Base-by-base conservation (phyloP, 2,113 vertebrate species). In the Drymodes brunneopygia region DNA sequence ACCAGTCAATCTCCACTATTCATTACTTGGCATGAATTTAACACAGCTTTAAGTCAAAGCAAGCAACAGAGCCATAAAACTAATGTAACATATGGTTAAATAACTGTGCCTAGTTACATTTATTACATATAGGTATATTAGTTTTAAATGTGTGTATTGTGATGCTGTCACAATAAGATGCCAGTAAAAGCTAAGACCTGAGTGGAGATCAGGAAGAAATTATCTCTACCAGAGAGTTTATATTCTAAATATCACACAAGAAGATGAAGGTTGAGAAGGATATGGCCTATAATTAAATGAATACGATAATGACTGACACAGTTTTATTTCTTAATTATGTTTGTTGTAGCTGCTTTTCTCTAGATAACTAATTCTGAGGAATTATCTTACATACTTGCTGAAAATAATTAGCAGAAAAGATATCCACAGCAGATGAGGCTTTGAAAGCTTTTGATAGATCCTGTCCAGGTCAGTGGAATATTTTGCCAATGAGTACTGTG, bases 371-470 rank as follows among this genome's bases (percentile, higher is more conserved):
- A 31, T 92, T 51, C 70, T 65, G 15, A 87, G 35, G 57, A 94
- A 85, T 90, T 79, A 72, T 71, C 31, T 90, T 81, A 60, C 19
- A 94, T 70, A 91, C 69, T 69, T 80, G n/a, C 29, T 80, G 40
- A 44, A 95, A 93, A 93, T 83, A 93, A 96, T 96, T 94, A 95
- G 29, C 62, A 91, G 57, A 85, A 89, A 69, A 93, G 87, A 66
- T 7, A 86, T 25, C 24, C 25, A 42, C 19, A 42, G 56, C 71
- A 95, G 58, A 92, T 60, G 71, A 81, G 25, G n/a, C 22, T 92
- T 86, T 90, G 36, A 92, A 94, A 42, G 56, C 77, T 90, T 91
- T 81, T 81, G 73, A 93, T 74, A 83, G n/a, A 92, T 95, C 20
- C 51, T 86, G 56, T 60, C 60, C 85, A 74, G 75, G 75, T 90